A percentile compares a stretch with the other conserved stretches of the same genome.
Conservation (phyloP, 2,113 vertebrate genomes). For the Clupea harengus region DNA sequence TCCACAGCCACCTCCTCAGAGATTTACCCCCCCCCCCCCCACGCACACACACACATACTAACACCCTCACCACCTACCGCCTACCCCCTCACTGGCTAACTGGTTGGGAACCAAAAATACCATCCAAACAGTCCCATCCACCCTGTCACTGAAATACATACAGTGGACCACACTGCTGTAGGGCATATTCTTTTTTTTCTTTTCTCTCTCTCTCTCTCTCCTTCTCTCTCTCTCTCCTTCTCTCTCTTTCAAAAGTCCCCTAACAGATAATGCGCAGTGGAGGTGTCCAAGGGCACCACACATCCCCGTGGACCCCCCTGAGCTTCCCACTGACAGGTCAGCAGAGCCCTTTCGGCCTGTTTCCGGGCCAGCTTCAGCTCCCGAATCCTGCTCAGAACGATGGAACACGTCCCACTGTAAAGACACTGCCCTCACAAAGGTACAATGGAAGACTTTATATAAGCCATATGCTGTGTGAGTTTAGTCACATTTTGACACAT, state of each 20-base stretch:
- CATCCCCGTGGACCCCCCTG: background rate
- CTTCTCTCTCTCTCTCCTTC: background rate
- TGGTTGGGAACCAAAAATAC: background rate
- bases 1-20: background rate
- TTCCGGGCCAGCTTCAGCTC: background rate
- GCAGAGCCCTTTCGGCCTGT: background rate
- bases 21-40: background rate
- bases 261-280: background rate
- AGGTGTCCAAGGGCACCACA: background rate
- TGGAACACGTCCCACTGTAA: background rate
- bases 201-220: background rate
- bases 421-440: background rate
- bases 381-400: background rate
- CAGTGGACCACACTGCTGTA: background rate
- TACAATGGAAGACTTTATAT: background rate
- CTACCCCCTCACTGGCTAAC: background rate
- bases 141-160: background rate
- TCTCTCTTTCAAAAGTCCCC: background rate
- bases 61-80: background rate
- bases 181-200: background rate
- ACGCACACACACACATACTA: background rate
- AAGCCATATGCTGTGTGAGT: background rate
- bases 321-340: background rate
- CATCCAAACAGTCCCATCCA: background rate
- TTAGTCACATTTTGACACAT: background rate